Conservation (phyloP, 2,113 vertebrate species). For the Artemisiospiza belli region DNA sequence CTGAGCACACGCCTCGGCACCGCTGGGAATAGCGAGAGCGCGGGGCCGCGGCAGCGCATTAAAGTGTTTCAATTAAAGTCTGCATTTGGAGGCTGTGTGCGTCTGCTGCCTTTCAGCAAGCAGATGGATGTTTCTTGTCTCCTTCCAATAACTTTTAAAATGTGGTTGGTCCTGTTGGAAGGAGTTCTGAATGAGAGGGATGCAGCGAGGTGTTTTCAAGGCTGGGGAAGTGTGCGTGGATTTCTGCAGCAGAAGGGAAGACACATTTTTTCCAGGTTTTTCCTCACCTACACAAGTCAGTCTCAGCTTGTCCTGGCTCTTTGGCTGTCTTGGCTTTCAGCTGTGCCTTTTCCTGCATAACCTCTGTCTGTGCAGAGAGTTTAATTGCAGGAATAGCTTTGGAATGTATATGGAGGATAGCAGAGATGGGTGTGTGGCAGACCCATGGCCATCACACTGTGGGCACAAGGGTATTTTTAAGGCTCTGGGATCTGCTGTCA, state of each 20-base stretch:
- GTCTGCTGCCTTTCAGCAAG: slow-evolving; percentile 40
- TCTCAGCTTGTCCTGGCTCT: not conserved
- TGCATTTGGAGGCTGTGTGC: not conserved
- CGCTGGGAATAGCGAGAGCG: slow-evolving; percentile 25
- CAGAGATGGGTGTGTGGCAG: accelerated
- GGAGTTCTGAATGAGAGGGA: not conserved
- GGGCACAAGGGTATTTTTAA: not conserved
- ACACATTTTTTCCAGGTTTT: not conserved
- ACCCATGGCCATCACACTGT: accelerated
- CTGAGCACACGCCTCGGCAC: not conserved
- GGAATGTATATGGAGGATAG: not conserved
- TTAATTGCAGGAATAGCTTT: accelerated
- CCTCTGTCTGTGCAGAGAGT: accelerated
- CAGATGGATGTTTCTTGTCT: not conserved
- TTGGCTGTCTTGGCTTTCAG: not conserved
- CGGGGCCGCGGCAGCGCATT: not conserved
- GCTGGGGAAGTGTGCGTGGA: not conserved
- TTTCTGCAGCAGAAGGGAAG: not conserved
- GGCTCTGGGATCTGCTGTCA: not conserved
- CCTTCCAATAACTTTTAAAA: slow-evolving; percentile 6
- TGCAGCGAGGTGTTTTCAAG: not conserved
- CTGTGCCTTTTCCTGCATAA: accelerated
- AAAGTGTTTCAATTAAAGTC: slow-evolving; percentile 7
- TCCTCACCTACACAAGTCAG: not conserved
- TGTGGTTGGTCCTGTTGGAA: not conserved